A percentile compares a stretch with the other conserved stretches of the same genome.
phyloP scores from a whole-genome alignment of 2,797 vertebrate genomes.

The Gymnothorax reevesii region DNA sequence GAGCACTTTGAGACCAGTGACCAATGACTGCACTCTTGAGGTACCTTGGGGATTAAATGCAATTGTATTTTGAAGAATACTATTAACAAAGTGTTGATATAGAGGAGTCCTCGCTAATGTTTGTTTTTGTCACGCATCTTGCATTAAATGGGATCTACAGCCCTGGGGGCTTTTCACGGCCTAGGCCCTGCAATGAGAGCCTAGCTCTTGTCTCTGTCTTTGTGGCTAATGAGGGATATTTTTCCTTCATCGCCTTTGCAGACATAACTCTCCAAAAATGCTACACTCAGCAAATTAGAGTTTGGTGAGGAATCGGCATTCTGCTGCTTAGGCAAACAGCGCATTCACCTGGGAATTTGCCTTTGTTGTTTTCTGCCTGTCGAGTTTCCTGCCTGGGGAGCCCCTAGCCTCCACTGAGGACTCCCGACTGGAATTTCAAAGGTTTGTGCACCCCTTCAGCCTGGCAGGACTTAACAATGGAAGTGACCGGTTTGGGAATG shows the following conservation, averaged over 20 bases:
- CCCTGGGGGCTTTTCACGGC: background rate
- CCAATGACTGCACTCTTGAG: background rate
- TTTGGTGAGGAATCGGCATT: constrained; percentile 16
- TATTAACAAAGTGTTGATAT: constrained; percentile 38
- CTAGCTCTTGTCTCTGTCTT: constrained; percentile 26
- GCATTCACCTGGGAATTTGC: constrained; percentile 23
- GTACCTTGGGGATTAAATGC: background rate
- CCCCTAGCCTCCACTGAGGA: constrained; percentile 31
- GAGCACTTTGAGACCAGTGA: background rate
- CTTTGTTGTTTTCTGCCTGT: background rate
- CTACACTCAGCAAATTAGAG: constrained; percentile 32
- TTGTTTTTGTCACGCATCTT: background rate
- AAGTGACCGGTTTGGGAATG: constrained; percentile 44
- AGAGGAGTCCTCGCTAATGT: constrained; percentile 26
- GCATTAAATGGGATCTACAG: constrained; percentile 1
- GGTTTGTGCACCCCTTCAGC: constrained; percentile 40
- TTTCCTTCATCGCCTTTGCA: constrained; percentile 35
- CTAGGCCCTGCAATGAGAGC: background rate
- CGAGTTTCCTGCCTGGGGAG: background rate
- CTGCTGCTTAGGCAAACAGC: background rate
- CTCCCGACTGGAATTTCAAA: constrained; percentile 45
- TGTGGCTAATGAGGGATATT: constrained; percentile 44
- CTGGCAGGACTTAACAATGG: constrained; percentile 39
- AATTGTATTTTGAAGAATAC: background rate
- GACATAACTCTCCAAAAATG: constrained; percentile 29